phyloP scores from a whole-genome alignment of 53 echinoderm and acorn worm genomes.

The Glandiceps talaboti region DNA sequence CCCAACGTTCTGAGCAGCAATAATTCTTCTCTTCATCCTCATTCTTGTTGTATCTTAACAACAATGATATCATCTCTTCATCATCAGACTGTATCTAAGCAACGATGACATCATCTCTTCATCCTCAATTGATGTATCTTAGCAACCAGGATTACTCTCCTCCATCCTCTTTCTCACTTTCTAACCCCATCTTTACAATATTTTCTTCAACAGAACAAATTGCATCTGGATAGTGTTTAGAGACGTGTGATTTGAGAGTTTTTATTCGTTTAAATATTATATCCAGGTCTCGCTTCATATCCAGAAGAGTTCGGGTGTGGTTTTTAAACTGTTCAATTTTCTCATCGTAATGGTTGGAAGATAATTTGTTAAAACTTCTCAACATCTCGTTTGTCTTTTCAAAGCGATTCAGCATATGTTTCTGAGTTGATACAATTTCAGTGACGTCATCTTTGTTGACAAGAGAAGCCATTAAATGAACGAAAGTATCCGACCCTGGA shows the following conservation, averaged over 20 bases:
- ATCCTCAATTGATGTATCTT: too few species aligned
- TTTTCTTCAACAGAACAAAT: too few species aligned
- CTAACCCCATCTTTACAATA: too few species aligned
- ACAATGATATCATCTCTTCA: too few species aligned
- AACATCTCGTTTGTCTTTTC: conserved; percentile 95
- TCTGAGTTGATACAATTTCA: conserved; percentile 75
- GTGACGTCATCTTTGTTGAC: conserved; percentile 78
- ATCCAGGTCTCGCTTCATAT: conserved; percentile 76
- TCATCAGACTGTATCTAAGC: too few species aligned
- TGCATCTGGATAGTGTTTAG: conserved; percentile 66
- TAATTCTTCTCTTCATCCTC: too few species aligned
- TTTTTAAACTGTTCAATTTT: conserved; percentile 66
- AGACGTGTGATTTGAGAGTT: conserved; percentile 49
- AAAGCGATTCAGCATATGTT: conserved; percentile 81
- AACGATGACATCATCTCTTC: too few species aligned
- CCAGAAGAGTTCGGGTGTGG: conserved; percentile 71
- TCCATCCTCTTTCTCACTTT: too few species aligned
- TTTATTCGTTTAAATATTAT: conserved; percentile 71
- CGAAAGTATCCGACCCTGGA: conserved; percentile 85
- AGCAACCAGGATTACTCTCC: too few species aligned
- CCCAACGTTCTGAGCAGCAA: too few species aligned
- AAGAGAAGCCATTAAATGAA: conserved; percentile 64
- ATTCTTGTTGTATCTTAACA: too few species aligned
- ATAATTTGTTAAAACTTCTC: conserved; percentile 71
- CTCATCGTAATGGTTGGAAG: conserved; percentile 55